Evolutionary conservation across 2,113 vertebrate genomes (phyloP), one percentile per base, ranked within the genome.

Genomic region (Mastomys natalensis): DNA sequence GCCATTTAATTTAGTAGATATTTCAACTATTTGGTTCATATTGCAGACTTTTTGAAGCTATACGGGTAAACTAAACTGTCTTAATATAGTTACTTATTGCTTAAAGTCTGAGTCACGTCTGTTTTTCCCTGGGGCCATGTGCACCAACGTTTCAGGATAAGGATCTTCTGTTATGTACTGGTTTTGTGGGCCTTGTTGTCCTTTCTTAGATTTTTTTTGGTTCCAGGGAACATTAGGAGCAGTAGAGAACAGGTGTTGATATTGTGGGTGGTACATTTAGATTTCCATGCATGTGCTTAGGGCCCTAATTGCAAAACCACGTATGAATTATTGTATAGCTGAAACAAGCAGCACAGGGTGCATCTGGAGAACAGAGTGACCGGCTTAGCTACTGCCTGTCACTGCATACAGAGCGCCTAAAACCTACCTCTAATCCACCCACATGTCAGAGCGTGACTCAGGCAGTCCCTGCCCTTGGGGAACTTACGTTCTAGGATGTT

Each of bases 1-100:
- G 34, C 60, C n/a, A 34, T 93, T 95, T 92, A 73, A 84, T 74
- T 48, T 92, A 78, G 74, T 91, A 81, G 88, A 31, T 48, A 70
- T 53, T 62, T 73, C n/a, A 70, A 55, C 68, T 70, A 72, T 92
- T 94, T 87, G 68, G 43, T 82, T 96, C 48, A 8, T 68, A 70
- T 95, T 84, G 55, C 22, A 93, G 93, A 43, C 43, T 64, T 95
- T 91, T 91, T 84, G 77, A 94, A 93, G 43, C 53, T 85, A 1
- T 72, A 60, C 62, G 17, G 81, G 78, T 90, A 91, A 96, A 82
- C 87, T 90, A 91, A 96, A 82, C 87, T 89, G 70, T 72, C 53
- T 91, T 95, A 94, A 64, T 91, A 80, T 77, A 94, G 77, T 90
- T 78, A 96, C 51, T 82, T 31, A 70, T 93, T 87, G 55, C 74